Evolutionary conservation across 2,797 vertebrate genomes (phyloP), one percentile per base, ranked within the genome.

Genomic region (Aulostomus chinensis): DNA sequence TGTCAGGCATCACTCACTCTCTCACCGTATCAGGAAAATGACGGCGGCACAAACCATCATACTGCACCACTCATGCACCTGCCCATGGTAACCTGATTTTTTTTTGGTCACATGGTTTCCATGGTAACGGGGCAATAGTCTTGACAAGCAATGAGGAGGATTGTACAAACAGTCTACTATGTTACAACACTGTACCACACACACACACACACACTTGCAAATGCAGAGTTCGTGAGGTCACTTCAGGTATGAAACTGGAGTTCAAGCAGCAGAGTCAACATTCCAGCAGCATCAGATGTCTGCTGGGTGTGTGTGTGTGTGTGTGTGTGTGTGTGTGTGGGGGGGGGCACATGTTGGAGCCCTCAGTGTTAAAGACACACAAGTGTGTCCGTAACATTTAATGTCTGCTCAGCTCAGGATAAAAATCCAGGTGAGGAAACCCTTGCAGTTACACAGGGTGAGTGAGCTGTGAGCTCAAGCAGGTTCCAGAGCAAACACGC

Each of bases 81-180:
- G 87, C 79, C 72, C 47, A 78, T 81, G 74, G 80, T 88, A 91
- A 89, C 86, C 83, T 84, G 73, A 73, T 81, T 86, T 88, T 86
- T 87, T 85, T 83, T 80, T 85, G 68, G 73, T 76, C 81, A 78
- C 66, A 81, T 24, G 56, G 91, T 91, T 88, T 85, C 89, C 85
- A 91, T 90, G 79, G 90, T 85, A 91, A 91, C 89, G 51, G 66
- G 73, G 78, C 72, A 81, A 76, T 68, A 57, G 76, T 78, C 80
- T 76, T 85, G 80, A 83, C 86, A 89, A 78, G 68, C 83, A 76
- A 69, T 47, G 65, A 74, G 64, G 49, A 72, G 28, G 58, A 52
- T 68, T 77, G 78, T 80, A 62, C 75, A 79, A 84, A 71, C 49
- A 69, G 61, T 56, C 49, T 63, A 66, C 58, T 42, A 63, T 28